A percentile compares a stretch with the other conserved stretches of the same genome.
Evolutionary conservation across 2,888 invertebrate genomes (phyloP).

Genomic region (Macaria notata): DNA sequence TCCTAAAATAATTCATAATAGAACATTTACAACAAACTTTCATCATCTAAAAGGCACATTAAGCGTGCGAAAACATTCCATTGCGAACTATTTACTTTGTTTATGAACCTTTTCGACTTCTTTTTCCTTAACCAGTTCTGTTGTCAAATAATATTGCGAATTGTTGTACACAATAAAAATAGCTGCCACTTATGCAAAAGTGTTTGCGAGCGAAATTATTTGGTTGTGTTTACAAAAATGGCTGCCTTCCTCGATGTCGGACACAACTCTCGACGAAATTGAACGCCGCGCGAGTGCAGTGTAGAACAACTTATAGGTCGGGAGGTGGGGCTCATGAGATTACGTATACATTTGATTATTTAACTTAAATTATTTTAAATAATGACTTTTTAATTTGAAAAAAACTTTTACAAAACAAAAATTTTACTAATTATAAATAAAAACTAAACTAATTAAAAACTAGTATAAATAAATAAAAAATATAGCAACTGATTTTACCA

Average conservation of each 20-base stretch:
- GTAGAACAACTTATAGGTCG: slow-evolving; percentile 13
- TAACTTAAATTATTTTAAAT: too few relatives aligned
- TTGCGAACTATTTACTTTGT: slow-evolving; percentile 17
- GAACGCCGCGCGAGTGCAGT: slow-evolving; percentile 34
- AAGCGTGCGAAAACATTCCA: slow-evolving; percentile 15
- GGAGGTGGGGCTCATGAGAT: not conserved
- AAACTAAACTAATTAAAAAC: too few relatives aligned
- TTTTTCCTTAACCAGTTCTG: slow-evolving; percentile 16
- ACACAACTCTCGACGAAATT: slow-evolving; percentile 38
- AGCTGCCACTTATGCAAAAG: slow-evolving; percentile 30
- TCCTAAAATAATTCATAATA: too few relatives aligned
- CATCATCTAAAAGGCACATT: slow-evolving; percentile 10
- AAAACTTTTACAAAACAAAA: too few relatives aligned
- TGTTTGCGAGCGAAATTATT: slow-evolving; percentile 37
- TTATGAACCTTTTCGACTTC: slow-evolving; percentile 21
- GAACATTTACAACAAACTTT: not conserved
- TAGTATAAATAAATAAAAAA: too few relatives aligned
- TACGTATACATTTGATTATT: not conserved
- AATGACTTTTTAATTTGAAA: too few relatives aligned
- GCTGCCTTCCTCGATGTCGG: slow-evolving; percentile 33
- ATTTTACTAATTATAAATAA: too few relatives aligned
- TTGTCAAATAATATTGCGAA: slow-evolving; percentile 22
- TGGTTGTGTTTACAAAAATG: slow-evolving; percentile 37
- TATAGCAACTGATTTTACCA: too few relatives aligned
- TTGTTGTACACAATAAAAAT: slow-evolving; percentile 22